phyloP scores from a whole-genome alignment of 2,797 vertebrate genomes.

The Sebastes steindachneri region DNA sequence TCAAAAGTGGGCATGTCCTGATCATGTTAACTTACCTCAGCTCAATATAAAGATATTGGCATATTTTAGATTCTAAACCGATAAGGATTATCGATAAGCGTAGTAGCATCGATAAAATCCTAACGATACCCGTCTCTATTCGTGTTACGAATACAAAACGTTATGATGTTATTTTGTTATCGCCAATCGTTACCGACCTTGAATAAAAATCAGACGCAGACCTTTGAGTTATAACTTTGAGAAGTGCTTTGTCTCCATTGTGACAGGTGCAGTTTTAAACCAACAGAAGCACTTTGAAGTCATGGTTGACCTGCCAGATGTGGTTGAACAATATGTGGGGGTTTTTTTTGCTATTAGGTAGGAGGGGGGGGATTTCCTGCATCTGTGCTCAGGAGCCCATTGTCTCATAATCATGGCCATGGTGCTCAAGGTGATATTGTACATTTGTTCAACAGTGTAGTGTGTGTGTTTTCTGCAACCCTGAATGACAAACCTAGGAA shows the following conservation, averaged over 20 bases:
- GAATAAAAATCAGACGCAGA: too few relatives aligned
- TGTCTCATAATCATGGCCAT: not conserved
- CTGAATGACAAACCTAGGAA: not conserved
- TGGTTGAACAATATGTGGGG: not conserved
- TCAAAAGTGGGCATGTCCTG: not conserved
- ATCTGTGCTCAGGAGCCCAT: not conserved
- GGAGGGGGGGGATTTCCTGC: not conserved
- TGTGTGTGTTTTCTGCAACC: not conserved
- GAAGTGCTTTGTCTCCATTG: not conserved
- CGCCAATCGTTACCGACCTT: accelerated
- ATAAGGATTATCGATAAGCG: too few relatives aligned
- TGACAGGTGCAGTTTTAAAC: not conserved
- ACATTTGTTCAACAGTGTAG: not conserved
- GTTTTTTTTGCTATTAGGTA: not conserved
- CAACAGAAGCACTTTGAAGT: not conserved
- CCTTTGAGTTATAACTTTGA: too few relatives aligned
- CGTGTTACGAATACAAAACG: too few relatives aligned
- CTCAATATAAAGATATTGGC: not conserved
- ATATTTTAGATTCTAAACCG: not conserved
- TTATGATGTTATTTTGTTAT: not conserved
- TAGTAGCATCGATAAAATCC: too few relatives aligned
- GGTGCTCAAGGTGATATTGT: not conserved
- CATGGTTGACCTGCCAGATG: not conserved
- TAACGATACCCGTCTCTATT: too few relatives aligned
- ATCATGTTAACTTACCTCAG: not conserved